Base-by-base conservation (phyloP, 1,140 invertebrate genomes). In the Aphelinus atriplicis region DNA sequence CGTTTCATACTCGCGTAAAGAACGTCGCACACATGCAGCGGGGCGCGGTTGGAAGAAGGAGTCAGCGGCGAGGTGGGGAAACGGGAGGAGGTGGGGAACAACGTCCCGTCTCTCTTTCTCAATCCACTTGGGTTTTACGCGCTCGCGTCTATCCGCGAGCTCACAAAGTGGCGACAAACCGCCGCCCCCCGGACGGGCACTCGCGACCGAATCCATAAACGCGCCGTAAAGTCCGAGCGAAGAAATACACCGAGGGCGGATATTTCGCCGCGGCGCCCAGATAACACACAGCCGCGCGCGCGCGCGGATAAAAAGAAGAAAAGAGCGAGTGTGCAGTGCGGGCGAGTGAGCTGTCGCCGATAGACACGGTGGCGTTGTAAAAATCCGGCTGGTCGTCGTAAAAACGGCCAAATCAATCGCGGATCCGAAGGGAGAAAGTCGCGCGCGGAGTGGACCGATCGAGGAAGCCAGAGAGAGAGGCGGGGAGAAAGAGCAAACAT, bases 81-180 rank as follows among this genome's bases (percentile, higher is more conserved):
- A 62, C 3, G 3, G 60, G 7, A 45, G 45, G 45, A 45, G 42
- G 3, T 43, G 47, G 51, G 47, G n/a, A n/a, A 66, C 26, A 26
- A 26, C 26, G 26, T 26, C 26, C 26, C 26, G 26, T 26, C 26
- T 26, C 2, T 10, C 10, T 47, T 68, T 26, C 46, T 58, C 46
- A 50, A 67, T 61, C 61, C 65, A 62, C 62, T 45, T 2, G 50
- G 50, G 58, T 68, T 74, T 68, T 68, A 68, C 3, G 57, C 43
- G 51, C 3, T 73, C 56, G 63, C 57, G 42, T n/a, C 3, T 5
- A 2, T 7, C 47, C 7, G n/a, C 26, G 7, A 26, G 26, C 26
- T 10, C 58, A 64, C 73, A 69, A 75, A 75, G 67, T 75, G 66
- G 42, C 61, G 73, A 75, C 73, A 64, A 63, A 69, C 73, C 73